Conservation (phyloP, 2,888 invertebrate species). For the Thymelicus sylvestris region DNA sequence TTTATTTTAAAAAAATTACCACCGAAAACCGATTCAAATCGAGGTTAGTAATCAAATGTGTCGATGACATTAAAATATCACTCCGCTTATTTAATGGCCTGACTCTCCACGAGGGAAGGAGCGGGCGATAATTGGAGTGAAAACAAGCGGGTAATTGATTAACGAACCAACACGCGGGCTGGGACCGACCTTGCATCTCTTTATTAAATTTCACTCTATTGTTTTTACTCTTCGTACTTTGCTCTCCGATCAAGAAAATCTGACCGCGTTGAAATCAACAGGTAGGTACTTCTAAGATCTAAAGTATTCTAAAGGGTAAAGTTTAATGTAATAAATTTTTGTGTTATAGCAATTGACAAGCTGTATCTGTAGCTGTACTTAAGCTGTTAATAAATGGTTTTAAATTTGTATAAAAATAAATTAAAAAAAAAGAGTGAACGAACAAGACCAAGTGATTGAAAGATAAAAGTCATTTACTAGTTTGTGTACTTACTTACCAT, state of each 20-base stretch:
- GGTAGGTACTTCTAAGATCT: neutral
- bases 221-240: conserved; percentile 30
- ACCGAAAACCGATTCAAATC: no score
- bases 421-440: no score
- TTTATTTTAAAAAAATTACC: no score
- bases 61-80: conserved; percentile 1
- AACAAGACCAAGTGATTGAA: no score
- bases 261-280: conserved; percentile 7
- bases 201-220: conserved; percentile 45
- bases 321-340: no score
- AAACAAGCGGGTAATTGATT: conserved; percentile 73
- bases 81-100: conserved; percentile 41
- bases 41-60: neutral
- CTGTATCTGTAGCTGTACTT: no score
- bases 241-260: conserved; percentile 7
- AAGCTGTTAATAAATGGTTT: no score
- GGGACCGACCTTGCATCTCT: conserved; percentile 42
- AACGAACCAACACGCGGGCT: conserved; percentile 45
- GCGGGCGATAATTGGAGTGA: conserved; percentile 64
- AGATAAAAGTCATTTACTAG: no score
- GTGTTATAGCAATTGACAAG: no score
- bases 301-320: no score
- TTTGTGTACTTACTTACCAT: no score
- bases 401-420: no score
- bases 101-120: conserved; percentile 46